Evolutionary conservation across 2,113 vertebrate species (phyloP).

Genomic region (Apodemus speciosus): DNA sequence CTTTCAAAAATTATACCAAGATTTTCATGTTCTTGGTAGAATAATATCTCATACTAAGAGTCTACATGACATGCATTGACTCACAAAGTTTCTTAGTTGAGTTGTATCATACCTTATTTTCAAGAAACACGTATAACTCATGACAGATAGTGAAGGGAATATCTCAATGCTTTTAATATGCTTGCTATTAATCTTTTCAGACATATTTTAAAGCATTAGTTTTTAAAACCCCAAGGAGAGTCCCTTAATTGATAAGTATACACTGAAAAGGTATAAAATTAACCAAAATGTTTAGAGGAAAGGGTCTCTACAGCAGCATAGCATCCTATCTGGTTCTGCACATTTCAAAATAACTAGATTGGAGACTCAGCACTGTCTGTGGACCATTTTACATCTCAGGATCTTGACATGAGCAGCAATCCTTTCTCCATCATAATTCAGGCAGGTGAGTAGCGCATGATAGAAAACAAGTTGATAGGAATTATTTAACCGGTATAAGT

Average conservation of each 20-base stretch:
- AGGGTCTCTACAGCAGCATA: neutral
- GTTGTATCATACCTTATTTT: neutral
- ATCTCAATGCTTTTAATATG: neutral
- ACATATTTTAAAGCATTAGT: neutral
- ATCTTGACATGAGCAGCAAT: neutral
- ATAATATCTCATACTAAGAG: no score
- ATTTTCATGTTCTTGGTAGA: neutral
- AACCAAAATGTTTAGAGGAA: neutral
- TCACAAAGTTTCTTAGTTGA: neutral
- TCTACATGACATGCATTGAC: neutral
- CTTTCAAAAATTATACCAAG: neutral
- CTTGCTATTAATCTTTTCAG: neutral
- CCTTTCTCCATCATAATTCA: neutral
- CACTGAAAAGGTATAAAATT: neutral
- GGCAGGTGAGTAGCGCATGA: neutral
- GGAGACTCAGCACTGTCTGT: neutral
- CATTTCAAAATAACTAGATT: neutral
- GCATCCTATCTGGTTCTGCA: neutral
- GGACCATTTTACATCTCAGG: neutral
- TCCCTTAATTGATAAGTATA: neutral
- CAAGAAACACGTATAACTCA: neutral
- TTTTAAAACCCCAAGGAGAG: neutral
- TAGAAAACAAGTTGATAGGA: neutral
- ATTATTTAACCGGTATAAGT: no score
- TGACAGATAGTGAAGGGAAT: neutral